These are phyloP conservation scores for Eleginops maclovinus DNA, from an alignment of 2,113 vertebrate species.

Conservation along the genomic window DNA sequence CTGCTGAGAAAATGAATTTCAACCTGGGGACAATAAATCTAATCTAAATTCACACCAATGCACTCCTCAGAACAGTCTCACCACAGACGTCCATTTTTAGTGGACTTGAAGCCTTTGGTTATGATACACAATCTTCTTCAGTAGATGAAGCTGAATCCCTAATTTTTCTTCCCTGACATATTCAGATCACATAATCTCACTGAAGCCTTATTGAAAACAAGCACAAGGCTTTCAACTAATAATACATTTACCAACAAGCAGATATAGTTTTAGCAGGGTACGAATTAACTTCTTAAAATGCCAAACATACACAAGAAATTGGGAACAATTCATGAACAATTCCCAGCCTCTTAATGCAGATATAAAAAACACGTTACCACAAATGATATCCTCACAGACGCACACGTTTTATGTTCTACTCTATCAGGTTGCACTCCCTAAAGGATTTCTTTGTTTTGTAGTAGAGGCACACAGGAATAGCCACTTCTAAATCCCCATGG, in stretches of 20 bases:
- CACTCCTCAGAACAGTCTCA: background rate
- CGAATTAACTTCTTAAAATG: background rate
- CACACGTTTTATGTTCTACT: background rate
- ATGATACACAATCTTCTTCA: background rate
- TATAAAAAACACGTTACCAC: background rate
- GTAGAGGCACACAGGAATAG: slow-evolving; percentile 64
- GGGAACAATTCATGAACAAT: background rate
- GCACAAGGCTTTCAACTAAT: background rate
- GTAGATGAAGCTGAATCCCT: background rate
- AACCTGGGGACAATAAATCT: too few relatives aligned
- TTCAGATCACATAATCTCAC: background rate
- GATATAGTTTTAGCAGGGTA: background rate
- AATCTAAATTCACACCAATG: background rate
- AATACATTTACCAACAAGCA: too few relatives aligned
- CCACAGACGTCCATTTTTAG: background rate
- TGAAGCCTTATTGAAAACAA: background rate
- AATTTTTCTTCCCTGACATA: background rate
- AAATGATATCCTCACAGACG: slow-evolving; percentile 2
- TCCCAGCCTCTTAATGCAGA: background rate
- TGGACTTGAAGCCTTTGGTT: background rate
- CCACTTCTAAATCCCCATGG: slow-evolving; percentile 44
- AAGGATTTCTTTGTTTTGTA: slow-evolving; percentile 56
- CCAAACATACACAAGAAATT: background rate
- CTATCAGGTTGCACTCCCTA: slow-evolving; percentile 6
- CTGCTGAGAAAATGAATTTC: too few relatives aligned